Conservation (phyloP, 1,140 invertebrate genomes). For the Heliothis virescens region DNA sequence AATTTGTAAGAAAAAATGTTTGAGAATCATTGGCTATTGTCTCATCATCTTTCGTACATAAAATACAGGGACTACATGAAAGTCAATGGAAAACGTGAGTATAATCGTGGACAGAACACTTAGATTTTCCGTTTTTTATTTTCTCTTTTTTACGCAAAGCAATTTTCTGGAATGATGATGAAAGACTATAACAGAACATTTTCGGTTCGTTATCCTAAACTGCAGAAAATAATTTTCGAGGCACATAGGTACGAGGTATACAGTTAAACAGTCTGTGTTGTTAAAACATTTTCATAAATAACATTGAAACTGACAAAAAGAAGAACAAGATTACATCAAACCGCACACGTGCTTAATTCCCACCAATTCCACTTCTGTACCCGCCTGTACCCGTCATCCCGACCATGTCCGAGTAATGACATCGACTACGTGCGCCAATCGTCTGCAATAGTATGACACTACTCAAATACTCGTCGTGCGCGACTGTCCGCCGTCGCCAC, state of each 20-base stretch:
- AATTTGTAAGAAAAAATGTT: conserved; percentile 16
- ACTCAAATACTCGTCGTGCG: conserved; percentile 37
- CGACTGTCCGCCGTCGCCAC: conserved; percentile 30
- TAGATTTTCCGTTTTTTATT: not conserved
- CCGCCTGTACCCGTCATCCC: conserved; percentile 46
- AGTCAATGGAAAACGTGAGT: conserved; percentile 79
- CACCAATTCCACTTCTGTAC: conserved; percentile 31
- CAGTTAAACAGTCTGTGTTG: too few relatives aligned
- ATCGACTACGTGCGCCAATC: conserved; percentile 73
- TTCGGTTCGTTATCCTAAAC: too few relatives aligned
- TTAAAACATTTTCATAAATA: too few relatives aligned
- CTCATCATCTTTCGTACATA: conserved; percentile 58
- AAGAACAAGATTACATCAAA: too few relatives aligned
- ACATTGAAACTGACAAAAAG: too few relatives aligned
- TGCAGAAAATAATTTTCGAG: too few relatives aligned
- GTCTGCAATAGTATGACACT: conserved; percentile 55
- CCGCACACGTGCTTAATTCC: not conserved
- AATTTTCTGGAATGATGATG: not conserved
- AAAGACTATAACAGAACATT: too few relatives aligned
- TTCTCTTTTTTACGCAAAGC: not conserved
- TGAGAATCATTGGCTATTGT: conserved; percentile 62
- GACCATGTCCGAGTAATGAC: conserved; percentile 70
- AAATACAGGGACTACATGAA: conserved; percentile 56
- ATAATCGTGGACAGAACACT: conserved; percentile 58
- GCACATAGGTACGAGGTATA: too few relatives aligned